Percentiles rank a stretch among this genome's conserved stretches.
These are phyloP conservation scores for Plotosus lineatus DNA, from an alignment of 2,113 vertebrate genomes.

Conservation along the genomic window DNA sequence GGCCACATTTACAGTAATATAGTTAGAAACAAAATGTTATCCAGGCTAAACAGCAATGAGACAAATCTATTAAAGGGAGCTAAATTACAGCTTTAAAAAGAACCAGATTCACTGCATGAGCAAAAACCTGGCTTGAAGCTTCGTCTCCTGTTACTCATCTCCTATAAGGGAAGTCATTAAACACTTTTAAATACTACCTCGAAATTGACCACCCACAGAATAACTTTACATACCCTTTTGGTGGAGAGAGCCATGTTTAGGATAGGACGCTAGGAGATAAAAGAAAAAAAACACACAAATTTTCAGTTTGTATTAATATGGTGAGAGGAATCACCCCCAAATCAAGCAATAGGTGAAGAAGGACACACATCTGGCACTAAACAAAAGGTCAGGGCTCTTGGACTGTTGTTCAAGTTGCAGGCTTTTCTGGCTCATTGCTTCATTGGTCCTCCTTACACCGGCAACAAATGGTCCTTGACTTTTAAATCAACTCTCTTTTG, in stretches of 20 bases:
- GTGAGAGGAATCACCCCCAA: conserved; percentile 24
- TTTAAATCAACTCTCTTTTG: conserved; percentile 46
- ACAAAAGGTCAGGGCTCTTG: conserved; percentile 43
- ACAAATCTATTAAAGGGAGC: neutral
- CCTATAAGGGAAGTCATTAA: conserved; percentile 29
- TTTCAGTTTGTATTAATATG: conserved; percentile 29
- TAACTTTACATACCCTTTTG: conserved; percentile 74
- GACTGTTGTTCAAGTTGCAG: conserved; percentile 33
- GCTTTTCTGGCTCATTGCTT: conserved; percentile 37
- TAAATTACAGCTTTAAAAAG: neutral
- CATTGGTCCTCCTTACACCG: conserved; percentile 30
- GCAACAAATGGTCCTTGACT: conserved; percentile 54
- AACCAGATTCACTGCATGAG: neutral
- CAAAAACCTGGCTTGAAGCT: neutral
- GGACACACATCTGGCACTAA: conserved; percentile 38
- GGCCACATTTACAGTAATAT: no score
- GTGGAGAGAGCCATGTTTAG: conserved; percentile 82
- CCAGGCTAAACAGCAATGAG: neutral
- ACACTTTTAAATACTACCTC: conserved; percentile 9
- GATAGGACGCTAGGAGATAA: conserved; percentile 67
- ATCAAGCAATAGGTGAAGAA: conserved; percentile 16
- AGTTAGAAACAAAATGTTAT: neutral
- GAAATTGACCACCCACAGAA: conserved; percentile 24
- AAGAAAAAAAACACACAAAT: conserved; percentile 34
- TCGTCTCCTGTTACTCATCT: conserved; percentile 2